These are phyloP conservation scores for Syrmaticus mikado DNA, from an alignment of 2,113 vertebrate genomes.

Conservation along the genomic window DNA sequence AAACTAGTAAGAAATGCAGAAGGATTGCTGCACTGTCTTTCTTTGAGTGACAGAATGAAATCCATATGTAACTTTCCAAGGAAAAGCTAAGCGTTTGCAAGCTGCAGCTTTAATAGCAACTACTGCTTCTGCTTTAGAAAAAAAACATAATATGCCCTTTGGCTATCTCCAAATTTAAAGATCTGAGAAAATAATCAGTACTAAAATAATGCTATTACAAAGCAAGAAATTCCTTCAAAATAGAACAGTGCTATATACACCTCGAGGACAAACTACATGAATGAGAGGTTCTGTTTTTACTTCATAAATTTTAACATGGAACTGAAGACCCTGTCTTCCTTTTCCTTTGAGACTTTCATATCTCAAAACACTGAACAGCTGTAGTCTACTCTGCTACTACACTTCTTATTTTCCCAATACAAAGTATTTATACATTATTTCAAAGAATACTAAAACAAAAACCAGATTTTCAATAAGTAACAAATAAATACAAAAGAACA, in stretches of 20 bases:
- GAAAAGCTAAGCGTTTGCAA: not conserved
- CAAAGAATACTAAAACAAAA: not conserved
- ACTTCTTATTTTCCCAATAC: not conserved
- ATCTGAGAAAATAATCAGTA: not conserved
- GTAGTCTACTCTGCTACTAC: not conserved
- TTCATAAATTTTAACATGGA: not conserved
- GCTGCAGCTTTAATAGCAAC: slow-evolving; percentile 14
- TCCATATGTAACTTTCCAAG: not conserved
- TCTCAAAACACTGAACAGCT: not conserved
- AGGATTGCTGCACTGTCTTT: not conserved
- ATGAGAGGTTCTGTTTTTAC: fast-evolving
- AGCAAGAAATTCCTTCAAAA: not conserved
- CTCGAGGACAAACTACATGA: not conserved
- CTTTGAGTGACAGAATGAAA: not conserved
- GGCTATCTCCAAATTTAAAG: not conserved
- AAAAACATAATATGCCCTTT: not conserved
- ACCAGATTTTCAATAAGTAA: not conserved
- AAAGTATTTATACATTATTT: not conserved
- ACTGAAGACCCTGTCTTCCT: not conserved
- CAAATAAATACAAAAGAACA: not conserved
- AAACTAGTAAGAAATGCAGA: not conserved
- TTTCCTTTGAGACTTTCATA: not conserved
- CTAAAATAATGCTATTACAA: not conserved
- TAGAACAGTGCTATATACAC: not conserved
- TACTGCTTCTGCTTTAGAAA: not conserved